Evolutionary conservation across 2,113 vertebrate genomes (phyloP).

Genomic region (Leucosticte australis): DNA sequence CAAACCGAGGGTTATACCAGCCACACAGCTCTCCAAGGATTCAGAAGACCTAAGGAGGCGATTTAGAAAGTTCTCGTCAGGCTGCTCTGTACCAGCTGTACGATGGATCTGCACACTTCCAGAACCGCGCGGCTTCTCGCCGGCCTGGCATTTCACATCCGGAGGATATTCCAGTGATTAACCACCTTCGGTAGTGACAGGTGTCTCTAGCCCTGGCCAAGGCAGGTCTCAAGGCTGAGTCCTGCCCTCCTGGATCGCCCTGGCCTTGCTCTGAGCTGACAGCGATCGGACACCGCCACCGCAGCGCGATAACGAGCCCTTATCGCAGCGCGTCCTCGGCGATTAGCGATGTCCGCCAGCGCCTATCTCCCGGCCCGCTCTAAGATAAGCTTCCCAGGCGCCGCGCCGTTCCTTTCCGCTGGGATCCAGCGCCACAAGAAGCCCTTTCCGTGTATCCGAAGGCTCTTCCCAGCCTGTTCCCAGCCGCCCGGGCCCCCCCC

Average conservation of each 20-base stretch:
- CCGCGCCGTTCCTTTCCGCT: neutral
- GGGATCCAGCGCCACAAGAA: neutral
- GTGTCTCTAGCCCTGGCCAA: neutral
- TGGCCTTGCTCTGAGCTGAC: neutral
- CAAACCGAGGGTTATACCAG: neutral
- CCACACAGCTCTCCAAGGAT: neutral
- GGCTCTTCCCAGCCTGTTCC: fast-evolving
- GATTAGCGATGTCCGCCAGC: neutral
- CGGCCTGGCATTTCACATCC: neutral
- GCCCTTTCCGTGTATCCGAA: fast-evolving
- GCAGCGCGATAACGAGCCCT: neutral
- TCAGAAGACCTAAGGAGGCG: no score
- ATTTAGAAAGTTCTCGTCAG: neutral
- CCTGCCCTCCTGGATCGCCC: neutral
- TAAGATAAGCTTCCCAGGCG: neutral
- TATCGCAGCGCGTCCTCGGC: neutral
- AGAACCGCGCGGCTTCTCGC: neutral
- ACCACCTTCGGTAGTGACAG: neutral
- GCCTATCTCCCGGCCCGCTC: neutral
- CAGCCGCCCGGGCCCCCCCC: fast-evolving
- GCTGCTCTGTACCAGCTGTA: fast-evolving
- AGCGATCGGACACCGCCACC: neutral
- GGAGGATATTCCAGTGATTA: no score
- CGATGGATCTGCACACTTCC: fast-evolving
- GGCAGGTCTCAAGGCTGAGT: neutral